These are phyloP conservation scores for Nemapogon koenigi DNA, from an alignment of 2,888 invertebrate species.

Conservation along the genomic window DNA sequence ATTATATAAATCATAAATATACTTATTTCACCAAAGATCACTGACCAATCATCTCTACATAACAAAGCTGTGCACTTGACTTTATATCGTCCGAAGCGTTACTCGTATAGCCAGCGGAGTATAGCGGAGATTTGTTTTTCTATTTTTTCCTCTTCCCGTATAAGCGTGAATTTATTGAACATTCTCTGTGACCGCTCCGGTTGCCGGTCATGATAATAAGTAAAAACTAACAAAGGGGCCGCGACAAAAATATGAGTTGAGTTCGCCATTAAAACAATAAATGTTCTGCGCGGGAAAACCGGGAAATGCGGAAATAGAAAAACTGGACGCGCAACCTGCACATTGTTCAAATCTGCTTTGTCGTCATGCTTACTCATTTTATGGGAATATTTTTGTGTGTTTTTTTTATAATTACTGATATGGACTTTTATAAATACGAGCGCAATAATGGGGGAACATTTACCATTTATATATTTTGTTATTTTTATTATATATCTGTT, in stretches of 20 bases:
- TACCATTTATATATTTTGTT: no score
- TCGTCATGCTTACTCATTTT: conserved; percentile 8
- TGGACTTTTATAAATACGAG: no score
- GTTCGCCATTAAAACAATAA: conserved; percentile 42
- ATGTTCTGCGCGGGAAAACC: conserved; percentile 26
- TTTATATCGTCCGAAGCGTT: not conserved
- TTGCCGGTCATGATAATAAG: conserved; percentile 28
- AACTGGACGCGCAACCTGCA: no score
- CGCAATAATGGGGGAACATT: no score
- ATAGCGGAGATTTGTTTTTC: not conserved
- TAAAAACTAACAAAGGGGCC: conserved; percentile 38
- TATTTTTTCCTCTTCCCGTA: conserved; percentile 2
- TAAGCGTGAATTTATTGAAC: conserved; percentile 9
- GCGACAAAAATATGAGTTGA: conserved; percentile 36
- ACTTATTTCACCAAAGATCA: no score
- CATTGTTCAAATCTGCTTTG: conserved; percentile 4
- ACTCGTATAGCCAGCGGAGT: not conserved
- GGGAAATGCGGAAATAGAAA: not conserved
- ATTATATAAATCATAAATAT: no score
- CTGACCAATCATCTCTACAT: no score
- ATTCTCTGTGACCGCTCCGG: conserved; percentile 3
- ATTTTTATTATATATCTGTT: no score
- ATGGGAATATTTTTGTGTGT: no score
- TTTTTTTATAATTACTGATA: no score
- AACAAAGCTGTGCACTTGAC: not conserved